Base-by-base conservation (phyloP, 2,888 invertebrate genomes). In the Heliconius cydno region DNA sequence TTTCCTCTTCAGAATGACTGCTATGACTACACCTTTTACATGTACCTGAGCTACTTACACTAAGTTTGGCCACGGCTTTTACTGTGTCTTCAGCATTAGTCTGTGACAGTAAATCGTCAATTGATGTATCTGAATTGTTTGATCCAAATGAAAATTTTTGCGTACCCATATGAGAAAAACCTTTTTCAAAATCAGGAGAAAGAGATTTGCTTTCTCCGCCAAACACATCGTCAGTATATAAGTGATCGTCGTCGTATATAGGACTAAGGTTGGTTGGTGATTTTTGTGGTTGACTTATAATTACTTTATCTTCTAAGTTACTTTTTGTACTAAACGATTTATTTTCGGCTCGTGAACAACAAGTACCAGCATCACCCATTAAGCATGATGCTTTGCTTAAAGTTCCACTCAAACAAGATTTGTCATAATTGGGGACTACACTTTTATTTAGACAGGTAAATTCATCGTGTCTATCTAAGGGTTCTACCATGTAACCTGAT, bases 1-100 rank as follows among this genome's bases (percentile, higher is more conserved):
- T 97, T 88, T 97, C 97, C 86, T 96, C 96, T 87, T 97, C 97
- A 0, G 97, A 97, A 87, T 97, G 97, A 82, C 97, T 97, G 85
- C 97, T 97, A 85, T 97, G 97, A 84, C 96, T 96, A 85, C 96
- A 96, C 83, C 96, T 94, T 84, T 96, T 96, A 84, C 96, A 96
- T 63, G 96, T 95, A 10, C 95, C 94, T 22, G 95, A 85, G 79
- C 94, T 94, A 41, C 93, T 94, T 78, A 95, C 95, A 85, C 94
- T 94, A 28, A 94, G 86, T 73, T 96, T 92, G 30, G 95, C 91
- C 15, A 93, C 92, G 38, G 95, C 94, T 10, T 96, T 94, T 63
- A 95, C 92, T 57, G 96, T 95, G 77, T 96, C 96, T 70, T 96
- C 96, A 57, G 95, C 92, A 86, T 95, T 96, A 0, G 96, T 96